phyloP scores from a whole-genome alignment of 2,113 vertebrate species.

The Chaenocephalus aceratus region DNA sequence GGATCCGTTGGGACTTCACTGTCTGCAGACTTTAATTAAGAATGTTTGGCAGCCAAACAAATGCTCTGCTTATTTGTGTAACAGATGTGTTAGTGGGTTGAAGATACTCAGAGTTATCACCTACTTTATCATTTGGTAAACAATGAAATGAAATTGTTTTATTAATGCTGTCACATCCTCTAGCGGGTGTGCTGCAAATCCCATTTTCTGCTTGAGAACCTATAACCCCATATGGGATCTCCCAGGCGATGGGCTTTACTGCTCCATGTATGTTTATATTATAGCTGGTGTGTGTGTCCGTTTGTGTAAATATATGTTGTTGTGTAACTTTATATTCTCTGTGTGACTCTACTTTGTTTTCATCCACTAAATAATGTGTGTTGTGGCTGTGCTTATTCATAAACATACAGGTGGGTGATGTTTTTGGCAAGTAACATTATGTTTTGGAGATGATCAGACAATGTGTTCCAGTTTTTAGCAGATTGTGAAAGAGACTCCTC shows the following conservation, averaged over 20 bases:
- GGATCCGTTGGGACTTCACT: constrained; percentile 41
- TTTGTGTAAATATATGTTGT: neutral
- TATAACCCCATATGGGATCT: neutral
- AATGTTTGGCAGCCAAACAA: constrained; percentile 51
- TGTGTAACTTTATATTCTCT: neutral
- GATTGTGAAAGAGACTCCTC: neutral
- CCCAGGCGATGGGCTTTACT: neutral
- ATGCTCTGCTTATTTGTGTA: constrained; percentile 11
- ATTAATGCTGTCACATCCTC: neutral
- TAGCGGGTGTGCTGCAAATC: constrained; percentile 7
- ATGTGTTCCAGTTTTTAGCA: constrained; percentile 26
- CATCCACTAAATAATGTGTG: neutral
- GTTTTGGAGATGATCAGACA: constrained; percentile 23
- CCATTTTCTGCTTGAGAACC: constrained; percentile 24
- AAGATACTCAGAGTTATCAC: constrained; percentile 35
- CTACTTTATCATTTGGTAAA: constrained; percentile 31
- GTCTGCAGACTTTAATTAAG: constrained; percentile 70
- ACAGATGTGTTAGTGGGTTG: constrained; percentile 33
- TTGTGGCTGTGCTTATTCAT: neutral
- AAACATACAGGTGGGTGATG: neutral
- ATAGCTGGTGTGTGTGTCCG: neutral
- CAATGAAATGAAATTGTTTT: constrained; percentile 17
- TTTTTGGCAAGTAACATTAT: neutral
- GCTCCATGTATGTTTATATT: constrained; percentile 4
- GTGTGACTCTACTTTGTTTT: neutral